A percentile compares a stretch with the other conserved stretches of the same genome.
Conservation (phyloP, 2,113 vertebrate species). For the Nematolebias whitei region DNA sequence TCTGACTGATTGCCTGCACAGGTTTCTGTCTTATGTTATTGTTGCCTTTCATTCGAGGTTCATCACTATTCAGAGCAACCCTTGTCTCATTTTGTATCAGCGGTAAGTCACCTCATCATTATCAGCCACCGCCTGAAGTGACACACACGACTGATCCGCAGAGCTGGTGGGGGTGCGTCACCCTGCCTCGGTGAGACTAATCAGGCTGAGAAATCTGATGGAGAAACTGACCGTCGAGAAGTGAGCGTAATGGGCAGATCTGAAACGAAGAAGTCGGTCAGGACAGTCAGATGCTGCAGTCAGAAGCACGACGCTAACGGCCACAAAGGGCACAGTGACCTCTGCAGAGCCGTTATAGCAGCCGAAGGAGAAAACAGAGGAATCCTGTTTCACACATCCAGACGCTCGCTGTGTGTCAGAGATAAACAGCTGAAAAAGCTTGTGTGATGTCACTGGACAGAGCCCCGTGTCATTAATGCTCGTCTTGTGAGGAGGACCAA, state of each 20-base stretch:
- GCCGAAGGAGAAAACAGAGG: conserved; percentile 46
- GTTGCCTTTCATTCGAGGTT: conserved; percentile 22
- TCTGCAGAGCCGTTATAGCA: conserved; percentile 37
- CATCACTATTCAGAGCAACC: conserved; percentile 62
- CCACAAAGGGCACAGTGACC: conserved; percentile 45
- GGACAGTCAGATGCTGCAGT: not conserved
- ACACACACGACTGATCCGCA: no score
- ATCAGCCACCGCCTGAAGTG: conserved; percentile 67
- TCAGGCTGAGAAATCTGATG: conserved; percentile 71
- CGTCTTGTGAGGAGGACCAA: conserved; percentile 27
- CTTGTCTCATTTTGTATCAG: conserved; percentile 67
- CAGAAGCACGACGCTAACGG: conserved; percentile 9
- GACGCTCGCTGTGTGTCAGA: conserved; percentile 37
- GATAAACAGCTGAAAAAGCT: conserved; percentile 45
- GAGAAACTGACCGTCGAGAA: conserved; percentile 62
- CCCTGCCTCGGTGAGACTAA: conserved; percentile 68
- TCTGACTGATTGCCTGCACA: not conserved
- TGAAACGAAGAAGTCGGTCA: conserved; percentile 43
- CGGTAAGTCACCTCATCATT: conserved; percentile 68
- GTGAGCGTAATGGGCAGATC: conserved; percentile 49
- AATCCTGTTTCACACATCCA: conserved; percentile 54
- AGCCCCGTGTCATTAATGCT: conserved; percentile 36
- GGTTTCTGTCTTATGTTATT: conserved; percentile 21
- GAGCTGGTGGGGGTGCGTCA: no score
- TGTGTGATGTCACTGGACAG: conserved; percentile 25